Evolutionary conservation across 2,888 invertebrate species (phyloP).

Genomic region (Drosophila acutilabella): DNA sequence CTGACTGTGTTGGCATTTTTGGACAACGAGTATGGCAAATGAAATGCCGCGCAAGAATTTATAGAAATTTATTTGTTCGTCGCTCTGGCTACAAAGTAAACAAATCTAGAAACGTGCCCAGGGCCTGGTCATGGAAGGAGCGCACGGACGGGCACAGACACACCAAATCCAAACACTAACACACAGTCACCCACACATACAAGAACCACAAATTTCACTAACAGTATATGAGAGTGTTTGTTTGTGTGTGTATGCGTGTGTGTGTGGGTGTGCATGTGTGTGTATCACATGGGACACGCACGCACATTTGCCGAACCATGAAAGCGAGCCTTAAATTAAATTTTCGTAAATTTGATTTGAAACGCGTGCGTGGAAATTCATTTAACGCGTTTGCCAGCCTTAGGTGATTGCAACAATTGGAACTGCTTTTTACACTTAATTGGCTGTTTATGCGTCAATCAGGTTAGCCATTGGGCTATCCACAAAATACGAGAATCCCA

Average conservation of each 20-base stretch:
- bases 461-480: constrained; percentile 44
- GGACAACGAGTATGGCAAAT: constrained; percentile 69
- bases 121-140: constrained; percentile 53
- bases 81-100: constrained; percentile 71
- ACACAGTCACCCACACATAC: constrained; percentile 15
- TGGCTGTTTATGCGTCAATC: constrained; percentile 79
- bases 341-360: constrained; percentile 76
- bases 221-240: constrained; percentile 13
- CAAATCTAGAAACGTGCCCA: constrained; percentile 75
- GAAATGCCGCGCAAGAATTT: constrained; percentile 80
- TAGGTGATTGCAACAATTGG: constrained; percentile 56
- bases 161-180: constrained; percentile 36
- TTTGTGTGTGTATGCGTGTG: constrained; percentile 11
- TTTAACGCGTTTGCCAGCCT: constrained; percentile 52
- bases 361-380: constrained; percentile 77
- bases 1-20: constrained; percentile 65
- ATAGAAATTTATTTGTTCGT: constrained; percentile 78
- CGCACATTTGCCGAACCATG: constrained; percentile 65
- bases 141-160: constrained; percentile 35
- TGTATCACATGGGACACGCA: constrained; percentile 57
- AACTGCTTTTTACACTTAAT: constrained; percentile 58
- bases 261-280: constrained; percentile 13
- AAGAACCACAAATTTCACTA: constrained; percentile 16
- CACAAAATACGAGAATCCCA: constrained; percentile 1
- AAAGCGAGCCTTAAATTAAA: constrained; percentile 74